Base-by-base conservation (phyloP, 2,797 vertebrate species). In the Leptatherina wallacei region DNA sequence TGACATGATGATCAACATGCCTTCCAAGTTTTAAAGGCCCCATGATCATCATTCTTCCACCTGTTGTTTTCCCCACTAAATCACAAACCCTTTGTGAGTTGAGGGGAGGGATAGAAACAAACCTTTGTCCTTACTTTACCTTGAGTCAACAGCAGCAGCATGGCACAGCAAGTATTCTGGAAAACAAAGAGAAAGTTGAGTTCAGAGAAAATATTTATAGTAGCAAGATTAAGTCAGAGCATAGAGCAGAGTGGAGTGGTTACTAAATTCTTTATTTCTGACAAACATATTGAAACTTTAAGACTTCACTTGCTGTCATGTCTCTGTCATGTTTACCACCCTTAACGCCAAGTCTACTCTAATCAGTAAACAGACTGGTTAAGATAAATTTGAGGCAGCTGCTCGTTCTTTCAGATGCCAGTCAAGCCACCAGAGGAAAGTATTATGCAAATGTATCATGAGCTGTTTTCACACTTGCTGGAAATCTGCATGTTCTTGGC, bases 61-160 rank as follows among this genome's bases (percentile, higher is more conserved):
- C 91, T 92, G 88, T 87, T 83, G 64, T 73, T 66, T 65, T 80
- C 47, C 78, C 65, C 65, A 61, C 79, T 61, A 18, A 24, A 76
- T 76, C 60, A 75, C 54, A 82, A 78, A 71, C 47, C 71, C 52
- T 70, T 62, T 33, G 69, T 40, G 20, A 73, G 65, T 75, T 71
- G 54, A 57, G 30, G 42, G 57, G 57, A 1, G 65, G 58, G 70
- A 64, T 38, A 42, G 62, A 72, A 87, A 77, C 67, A 86, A 78
- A 77, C 66, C 20, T 6, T 56, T n/a, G 65, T 64, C 83, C 74
- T 82, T 16, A 86, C 71, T 55, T 80, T 85, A 87, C 85, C 79
- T 89, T 81, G 40, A 82, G 69, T 61, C 44, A 65, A 54, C 62
- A 74, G 60, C 74, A 81, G 65, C 75, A 35, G 55, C 75, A 20